These are phyloP conservation scores for Tetrapedia diversipes DNA, from an alignment of 2,888 invertebrate genomes.

Conservation along the genomic window DNA sequence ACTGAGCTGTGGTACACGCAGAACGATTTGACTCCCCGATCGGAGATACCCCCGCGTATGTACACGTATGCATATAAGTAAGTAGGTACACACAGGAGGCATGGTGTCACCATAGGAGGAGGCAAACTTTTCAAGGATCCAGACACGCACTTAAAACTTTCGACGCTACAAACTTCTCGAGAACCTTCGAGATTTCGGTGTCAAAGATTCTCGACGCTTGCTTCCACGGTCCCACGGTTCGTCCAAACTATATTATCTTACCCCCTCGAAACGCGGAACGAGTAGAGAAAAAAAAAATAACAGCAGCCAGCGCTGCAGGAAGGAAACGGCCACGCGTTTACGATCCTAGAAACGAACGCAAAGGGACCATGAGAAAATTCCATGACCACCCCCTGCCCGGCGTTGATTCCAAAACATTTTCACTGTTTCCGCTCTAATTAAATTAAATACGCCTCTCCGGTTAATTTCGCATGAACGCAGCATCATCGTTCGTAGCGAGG, in stretches of 20 bases:
- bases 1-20: too few species aligned
- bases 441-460: conserved; percentile 53
- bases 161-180: conserved; percentile 16
- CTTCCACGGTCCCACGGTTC: conserved; percentile 10
- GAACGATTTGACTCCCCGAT: conserved; percentile 21
- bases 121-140: conserved; percentile 39
- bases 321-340: background rate
- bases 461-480: conserved; percentile 55
- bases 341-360: background rate
- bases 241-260: conserved; percentile 24
- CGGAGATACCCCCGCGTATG: background rate
- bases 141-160: conserved; percentile 63
- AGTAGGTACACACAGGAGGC: background rate
- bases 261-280: background rate
- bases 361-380: conserved; percentile 24
- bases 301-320: background rate
- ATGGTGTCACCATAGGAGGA: conserved; percentile 3
- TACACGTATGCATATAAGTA: too few species aligned
- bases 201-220: conserved; percentile 18
- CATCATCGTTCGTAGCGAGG: conserved; percentile 15
- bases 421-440: conserved; percentile 49
- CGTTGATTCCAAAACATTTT: conserved; percentile 53
- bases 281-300: background rate
- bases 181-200: conserved; percentile 31
- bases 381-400: background rate